phyloP scores from a whole-genome alignment of 23 tunicate genomes.

The Diplosoma virens region DNA sequence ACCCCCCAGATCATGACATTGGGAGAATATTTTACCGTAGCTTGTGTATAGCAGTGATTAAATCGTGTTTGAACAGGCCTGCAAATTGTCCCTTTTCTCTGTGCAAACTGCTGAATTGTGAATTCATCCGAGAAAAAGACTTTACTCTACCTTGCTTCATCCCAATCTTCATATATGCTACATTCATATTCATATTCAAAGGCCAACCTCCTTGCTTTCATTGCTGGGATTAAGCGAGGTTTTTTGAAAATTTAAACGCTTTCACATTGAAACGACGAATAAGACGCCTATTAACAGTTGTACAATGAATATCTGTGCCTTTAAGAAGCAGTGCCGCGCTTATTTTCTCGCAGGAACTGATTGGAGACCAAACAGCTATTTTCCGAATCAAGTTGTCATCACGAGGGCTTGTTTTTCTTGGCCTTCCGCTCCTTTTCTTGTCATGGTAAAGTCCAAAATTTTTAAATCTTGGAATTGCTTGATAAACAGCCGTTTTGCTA shows the following conservation, averaged over 20 bases:
- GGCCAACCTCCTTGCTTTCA: not conserved
- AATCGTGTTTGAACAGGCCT: not conserved
- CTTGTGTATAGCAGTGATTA: not conserved
- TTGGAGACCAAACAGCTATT: conserved; percentile 4
- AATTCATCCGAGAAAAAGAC: conserved; percentile 5
- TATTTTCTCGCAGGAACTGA: conserved; percentile 5
- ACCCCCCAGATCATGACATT: not conserved
- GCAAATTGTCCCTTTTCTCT: not conserved
- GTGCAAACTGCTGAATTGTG: conserved; percentile 1
- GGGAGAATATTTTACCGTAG: not conserved
- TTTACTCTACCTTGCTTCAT: conserved; percentile 4
- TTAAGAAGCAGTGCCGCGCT: not conserved
- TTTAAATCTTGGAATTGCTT: no score
- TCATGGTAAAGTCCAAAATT: not conserved
- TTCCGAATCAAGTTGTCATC: conserved; percentile 7
- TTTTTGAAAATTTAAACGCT: conserved; percentile 4
- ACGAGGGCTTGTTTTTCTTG: not conserved
- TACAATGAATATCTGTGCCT: conserved; percentile 1
- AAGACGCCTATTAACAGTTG: conserved; percentile 7
- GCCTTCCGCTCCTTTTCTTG: conserved; percentile 1
- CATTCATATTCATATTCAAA: not conserved
- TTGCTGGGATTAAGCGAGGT: conserved; percentile 1
- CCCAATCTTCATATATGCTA: conserved; percentile 11
- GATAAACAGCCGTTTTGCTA: no score
- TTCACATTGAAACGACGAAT: not conserved